Conservation (phyloP, 2,888 invertebrate species). For the Acanthococcus lagerstroemiae region DNA sequence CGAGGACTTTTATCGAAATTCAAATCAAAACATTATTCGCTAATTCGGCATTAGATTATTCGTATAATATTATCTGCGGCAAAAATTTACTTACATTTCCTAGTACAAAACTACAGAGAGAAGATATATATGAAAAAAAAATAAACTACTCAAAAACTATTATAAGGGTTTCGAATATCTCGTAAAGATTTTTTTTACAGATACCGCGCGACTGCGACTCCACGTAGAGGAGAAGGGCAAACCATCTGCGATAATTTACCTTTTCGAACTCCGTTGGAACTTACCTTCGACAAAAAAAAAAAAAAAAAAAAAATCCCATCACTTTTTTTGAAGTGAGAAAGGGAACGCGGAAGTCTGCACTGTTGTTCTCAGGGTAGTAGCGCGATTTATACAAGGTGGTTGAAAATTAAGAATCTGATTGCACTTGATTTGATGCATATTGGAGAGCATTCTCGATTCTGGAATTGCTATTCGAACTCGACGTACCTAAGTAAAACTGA, state of each 20-base stretch:
- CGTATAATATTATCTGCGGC: too few relatives aligned
- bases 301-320: conserved; percentile 14
- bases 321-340: conserved; percentile 25
- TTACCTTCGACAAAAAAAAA: not conserved
- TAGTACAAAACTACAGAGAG: too few relatives aligned
- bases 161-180: conserved; percentile 16
- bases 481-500: too few relatives aligned
- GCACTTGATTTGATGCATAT: too few relatives aligned
- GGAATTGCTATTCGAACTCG: too few relatives aligned
- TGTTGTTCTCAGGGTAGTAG: conserved; percentile 22
- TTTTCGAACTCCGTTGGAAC: not conserved
- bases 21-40: too few relatives aligned
- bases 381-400: not conserved
- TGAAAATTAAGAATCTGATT: too few relatives aligned
- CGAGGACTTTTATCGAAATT: too few relatives aligned
- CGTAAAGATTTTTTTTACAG: conserved; percentile 9
- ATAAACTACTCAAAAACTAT: not conserved
- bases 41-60: too few relatives aligned
- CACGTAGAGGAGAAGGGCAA: not conserved
- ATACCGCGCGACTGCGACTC: conserved; percentile 18
- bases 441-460: too few relatives aligned
- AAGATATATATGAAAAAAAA: not conserved
- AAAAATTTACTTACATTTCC: too few relatives aligned
- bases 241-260: conserved; percentile 30
- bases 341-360: conserved; percentile 29